These are phyloP conservation scores for Spinus pinus DNA, from an alignment of 2,797 vertebrate species.

Conservation along the genomic window DNA sequence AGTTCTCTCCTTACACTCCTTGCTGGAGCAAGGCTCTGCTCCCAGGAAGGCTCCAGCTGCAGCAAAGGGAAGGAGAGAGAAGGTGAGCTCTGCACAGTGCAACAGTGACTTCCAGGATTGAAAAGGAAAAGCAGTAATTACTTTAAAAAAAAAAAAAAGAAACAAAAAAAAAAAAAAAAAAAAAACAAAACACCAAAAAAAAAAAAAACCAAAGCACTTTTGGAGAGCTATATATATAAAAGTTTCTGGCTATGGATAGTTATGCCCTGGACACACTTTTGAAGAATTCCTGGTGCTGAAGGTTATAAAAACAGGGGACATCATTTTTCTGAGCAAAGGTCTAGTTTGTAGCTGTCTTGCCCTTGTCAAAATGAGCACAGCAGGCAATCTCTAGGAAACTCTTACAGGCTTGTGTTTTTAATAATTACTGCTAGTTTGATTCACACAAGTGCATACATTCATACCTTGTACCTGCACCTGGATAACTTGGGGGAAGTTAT, in stretches of 20 bases:
- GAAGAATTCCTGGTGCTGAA: background rate
- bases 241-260: background rate
- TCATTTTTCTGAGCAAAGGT: background rate
- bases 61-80: background rate
- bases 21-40: background rate
- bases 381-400: background rate
- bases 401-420: background rate
- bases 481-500: background rate
- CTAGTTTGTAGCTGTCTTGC: background rate
- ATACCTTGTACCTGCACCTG: background rate
- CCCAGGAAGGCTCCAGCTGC: background rate
- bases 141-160: background rate
- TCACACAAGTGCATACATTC: background rate
- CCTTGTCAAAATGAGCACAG: background rate
- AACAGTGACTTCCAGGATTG: background rate
- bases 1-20: rapidly evolving
- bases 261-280: background rate
- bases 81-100: background rate
- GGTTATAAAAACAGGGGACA: background rate
- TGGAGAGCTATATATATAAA: background rate
- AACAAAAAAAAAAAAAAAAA: too few species aligned
- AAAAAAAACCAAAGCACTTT: background rate
- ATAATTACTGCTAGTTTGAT: background rate
- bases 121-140: background rate
- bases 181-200: too few species aligned